These are phyloP conservation scores for Ptychobarbus kaznakovi DNA, from an alignment of 2,797 vertebrate species.

Conservation along the genomic window DNA sequence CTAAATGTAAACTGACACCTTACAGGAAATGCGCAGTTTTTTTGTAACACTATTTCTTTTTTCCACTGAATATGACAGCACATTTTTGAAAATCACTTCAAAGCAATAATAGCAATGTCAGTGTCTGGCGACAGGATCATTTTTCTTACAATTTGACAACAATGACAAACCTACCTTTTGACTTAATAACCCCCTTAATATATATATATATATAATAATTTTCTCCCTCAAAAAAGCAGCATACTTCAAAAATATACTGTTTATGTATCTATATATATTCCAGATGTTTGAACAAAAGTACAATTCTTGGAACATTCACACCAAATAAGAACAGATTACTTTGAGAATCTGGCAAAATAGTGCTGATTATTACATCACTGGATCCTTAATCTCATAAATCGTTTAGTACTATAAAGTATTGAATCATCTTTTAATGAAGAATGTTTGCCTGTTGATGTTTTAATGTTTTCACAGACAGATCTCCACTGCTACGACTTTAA, in stretches of 20 bases:
- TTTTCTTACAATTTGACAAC: background rate
- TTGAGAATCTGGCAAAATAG: slow-evolving; percentile 5
- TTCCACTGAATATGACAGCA: background rate
- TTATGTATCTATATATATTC: slow-evolving; percentile 9
- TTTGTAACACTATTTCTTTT: background rate
- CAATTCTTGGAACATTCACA: background rate
- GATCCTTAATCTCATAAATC: background rate
- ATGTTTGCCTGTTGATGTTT: slow-evolving; percentile 1
- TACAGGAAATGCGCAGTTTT: background rate
- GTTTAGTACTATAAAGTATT: slow-evolving; percentile 16
- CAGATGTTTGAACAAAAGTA: slow-evolving; percentile 38
- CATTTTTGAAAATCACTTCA: slow-evolving; percentile 19
- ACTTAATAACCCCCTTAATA: slow-evolving; percentile 12
- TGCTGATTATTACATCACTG: slow-evolving; percentile 2
- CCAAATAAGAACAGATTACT: background rate
- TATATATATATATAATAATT: background rate
- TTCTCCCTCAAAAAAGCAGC: slow-evolving; percentile 6
- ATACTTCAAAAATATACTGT: slow-evolving; percentile 47
- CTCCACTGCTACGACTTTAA: slow-evolving; percentile 26
- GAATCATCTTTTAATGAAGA: slow-evolving; percentile 12
- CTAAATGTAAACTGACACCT: slow-evolving; percentile 8
- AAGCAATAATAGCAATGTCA: background rate
- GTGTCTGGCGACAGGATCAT: background rate
- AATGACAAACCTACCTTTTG: slow-evolving; percentile 30
- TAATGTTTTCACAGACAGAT: slow-evolving; percentile 15